A percentile compares a stretch with the other conserved stretches of the same genome.
Evolutionary conservation across 1,140 invertebrate genomes (phyloP).

Genomic region (Drosophila pachea): DNA sequence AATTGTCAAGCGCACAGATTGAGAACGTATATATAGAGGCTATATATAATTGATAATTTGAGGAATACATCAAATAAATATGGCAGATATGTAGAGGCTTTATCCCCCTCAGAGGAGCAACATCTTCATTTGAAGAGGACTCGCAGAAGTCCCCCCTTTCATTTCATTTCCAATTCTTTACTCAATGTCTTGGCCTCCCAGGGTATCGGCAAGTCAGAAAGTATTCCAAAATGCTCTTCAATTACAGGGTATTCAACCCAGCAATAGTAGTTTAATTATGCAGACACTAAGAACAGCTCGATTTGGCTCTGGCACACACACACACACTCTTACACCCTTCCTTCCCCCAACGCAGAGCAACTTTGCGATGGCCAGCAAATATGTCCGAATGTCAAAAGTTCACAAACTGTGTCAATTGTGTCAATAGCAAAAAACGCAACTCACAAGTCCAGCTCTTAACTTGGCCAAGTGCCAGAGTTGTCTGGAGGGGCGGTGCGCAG

Average conservation of each 20-base stretch:
- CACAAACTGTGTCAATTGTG: slow-evolving; percentile 56
- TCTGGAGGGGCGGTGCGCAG: background rate
- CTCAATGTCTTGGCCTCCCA: no score
- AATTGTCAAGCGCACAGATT: slow-evolving; percentile 26
- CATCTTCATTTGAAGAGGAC: no score
- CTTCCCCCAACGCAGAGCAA: background rate
- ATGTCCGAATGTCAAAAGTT: slow-evolving; percentile 40
- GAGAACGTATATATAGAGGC: no score
- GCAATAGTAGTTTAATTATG: slow-evolving; percentile 41
- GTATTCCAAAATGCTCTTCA: background rate
- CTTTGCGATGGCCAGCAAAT: slow-evolving; percentile 16
- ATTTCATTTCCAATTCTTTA: no score
- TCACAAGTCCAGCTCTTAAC: slow-evolving; percentile 8
- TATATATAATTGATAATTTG: no score
- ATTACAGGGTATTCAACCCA: background rate
- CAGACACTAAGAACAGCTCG: slow-evolving; percentile 24
- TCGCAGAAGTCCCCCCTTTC: no score
- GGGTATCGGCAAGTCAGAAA: no score
- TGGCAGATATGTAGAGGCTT: no score
- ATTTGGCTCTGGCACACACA: slow-evolving; percentile 10
- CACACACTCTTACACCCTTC: background rate
- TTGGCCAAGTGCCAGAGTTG: slow-evolving; percentile 20
- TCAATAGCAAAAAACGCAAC: slow-evolving; percentile 29
- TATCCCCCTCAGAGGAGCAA: no score
- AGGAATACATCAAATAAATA: no score